These are phyloP conservation scores for Lasioglossum zephyrum DNA, from an alignment of 2,888 invertebrate genomes.

Conservation along the genomic window DNA sequence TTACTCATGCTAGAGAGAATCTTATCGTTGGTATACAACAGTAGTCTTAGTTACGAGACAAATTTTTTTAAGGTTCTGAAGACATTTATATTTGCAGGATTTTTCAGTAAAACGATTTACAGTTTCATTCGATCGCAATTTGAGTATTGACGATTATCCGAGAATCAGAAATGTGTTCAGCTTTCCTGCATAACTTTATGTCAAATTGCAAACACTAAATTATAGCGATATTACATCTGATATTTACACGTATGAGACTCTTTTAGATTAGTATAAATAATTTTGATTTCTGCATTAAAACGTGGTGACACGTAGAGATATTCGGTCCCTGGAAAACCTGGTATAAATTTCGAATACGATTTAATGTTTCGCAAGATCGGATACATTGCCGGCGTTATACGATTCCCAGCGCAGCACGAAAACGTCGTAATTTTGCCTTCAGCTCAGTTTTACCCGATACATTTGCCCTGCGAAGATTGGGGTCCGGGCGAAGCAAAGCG, in stretches of 20 bases:
- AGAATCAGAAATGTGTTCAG: too few relatives aligned
- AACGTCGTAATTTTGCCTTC: slow-evolving; percentile 78
- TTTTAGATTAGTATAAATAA: background rate
- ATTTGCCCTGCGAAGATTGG: slow-evolving; percentile 55
- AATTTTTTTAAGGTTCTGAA: too few relatives aligned
- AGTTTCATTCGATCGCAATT: background rate
- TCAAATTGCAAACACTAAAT: background rate
- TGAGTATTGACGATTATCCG: background rate
- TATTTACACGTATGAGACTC: background rate
- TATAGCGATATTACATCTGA: background rate
- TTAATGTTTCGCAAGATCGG: slow-evolving; percentile 7
- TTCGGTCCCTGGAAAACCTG: background rate
- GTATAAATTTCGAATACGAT: slow-evolving; percentile 16
- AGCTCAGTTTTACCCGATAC: slow-evolving; percentile 74
- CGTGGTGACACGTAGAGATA: background rate
- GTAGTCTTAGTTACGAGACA: too few relatives aligned
- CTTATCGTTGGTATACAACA: too few relatives aligned
- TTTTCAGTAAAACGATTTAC: too few relatives aligned
- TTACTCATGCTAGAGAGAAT: too few relatives aligned
- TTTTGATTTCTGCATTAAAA: background rate
- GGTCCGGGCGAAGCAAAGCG: slow-evolving; percentile 66
- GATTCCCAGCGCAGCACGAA: slow-evolving; percentile 58
- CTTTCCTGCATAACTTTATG: background rate
- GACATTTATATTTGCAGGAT: too few relatives aligned
- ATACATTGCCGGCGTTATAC: slow-evolving; percentile 3